phyloP scores from a whole-genome alignment of 2,113 vertebrate genomes.

The Platichthys stellatus region DNA sequence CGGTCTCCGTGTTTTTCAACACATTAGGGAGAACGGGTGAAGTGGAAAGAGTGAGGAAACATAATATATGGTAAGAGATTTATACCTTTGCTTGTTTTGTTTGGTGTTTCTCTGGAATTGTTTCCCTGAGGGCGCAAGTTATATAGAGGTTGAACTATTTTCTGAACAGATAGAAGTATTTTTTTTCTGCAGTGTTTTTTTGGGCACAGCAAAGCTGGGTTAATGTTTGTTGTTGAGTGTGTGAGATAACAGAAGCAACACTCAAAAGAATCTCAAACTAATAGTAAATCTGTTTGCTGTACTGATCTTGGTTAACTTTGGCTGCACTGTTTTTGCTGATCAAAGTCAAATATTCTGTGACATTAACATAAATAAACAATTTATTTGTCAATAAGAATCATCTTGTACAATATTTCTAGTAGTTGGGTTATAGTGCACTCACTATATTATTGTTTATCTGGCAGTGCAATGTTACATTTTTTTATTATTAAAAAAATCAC shows the following conservation, averaged over 20 bases:
- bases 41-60: neutral
- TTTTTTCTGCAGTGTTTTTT: neutral
- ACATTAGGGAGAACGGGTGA: neutral
- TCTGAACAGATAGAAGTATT: no score
- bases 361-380: no score
- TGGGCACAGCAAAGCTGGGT: neutral
- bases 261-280: no score
- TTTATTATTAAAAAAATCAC: no score
- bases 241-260: neutral
- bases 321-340: no score
- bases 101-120: neutral
- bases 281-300: no score
- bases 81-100: no score
- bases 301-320: no score
- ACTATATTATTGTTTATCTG: no score
- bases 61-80: constrained; percentile 3
- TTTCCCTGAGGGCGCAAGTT: neutral
- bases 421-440: neutral
- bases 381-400: neutral
- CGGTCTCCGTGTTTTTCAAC: neutral
- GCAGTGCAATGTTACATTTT: no score
- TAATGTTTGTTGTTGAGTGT: neutral
- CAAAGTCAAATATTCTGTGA: no score
- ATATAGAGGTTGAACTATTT: constrained; percentile 8
- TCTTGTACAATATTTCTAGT: neutral